Evolutionary conservation across 1,140 invertebrate genomes (phyloP), one percentile per base, ranked within the genome.

Genomic region (Meloidogyne exigua): DNA sequence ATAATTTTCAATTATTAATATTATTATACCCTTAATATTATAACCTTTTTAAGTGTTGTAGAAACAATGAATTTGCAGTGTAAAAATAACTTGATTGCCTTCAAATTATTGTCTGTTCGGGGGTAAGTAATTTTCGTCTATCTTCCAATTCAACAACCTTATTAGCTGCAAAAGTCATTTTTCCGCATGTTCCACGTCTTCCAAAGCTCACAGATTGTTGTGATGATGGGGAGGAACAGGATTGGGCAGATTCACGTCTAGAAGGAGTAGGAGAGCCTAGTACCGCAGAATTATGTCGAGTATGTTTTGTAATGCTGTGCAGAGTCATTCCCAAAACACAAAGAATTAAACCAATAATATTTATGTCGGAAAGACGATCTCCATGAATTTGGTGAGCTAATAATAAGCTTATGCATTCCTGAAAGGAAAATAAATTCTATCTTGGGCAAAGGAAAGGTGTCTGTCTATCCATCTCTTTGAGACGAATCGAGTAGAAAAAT

Each of bases 301-400:
- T 39, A 18, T 32, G 36, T 39, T 76, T 74, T 23, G 67, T 65
- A n/a, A 36, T 28, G 25, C 75, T 73, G 28, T 98, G 96, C 67
- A 93, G 89, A 12, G 90, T 90, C 81, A 99, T 97, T 70, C 96
- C 96, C 68, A 91, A 89, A 76, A 98, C 89, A 87, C 95, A 98
- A 13, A 97, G 89, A 11, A 93, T 87, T 49, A 99, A 88, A 2
- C 96, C 96, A 26, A 93, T 88, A 23, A 92, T 91, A 89, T 98
- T 98, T 2, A 96, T 89, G 1, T 89, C 84, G 76, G 91, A 93
- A 83, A 98, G 91, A 81, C 91, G 89, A 88, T 98, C 95, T 18
- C 93, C 93, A 85, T 93, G 94, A 73, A 92, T 91, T 81, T 92
- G 90, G 75, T 94, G 92, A 15, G 49, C 49, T 57, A 57, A 57